Evolutionary conservation across 2,888 invertebrate genomes (phyloP).

Genomic region (Oscheius sp.): DNA sequence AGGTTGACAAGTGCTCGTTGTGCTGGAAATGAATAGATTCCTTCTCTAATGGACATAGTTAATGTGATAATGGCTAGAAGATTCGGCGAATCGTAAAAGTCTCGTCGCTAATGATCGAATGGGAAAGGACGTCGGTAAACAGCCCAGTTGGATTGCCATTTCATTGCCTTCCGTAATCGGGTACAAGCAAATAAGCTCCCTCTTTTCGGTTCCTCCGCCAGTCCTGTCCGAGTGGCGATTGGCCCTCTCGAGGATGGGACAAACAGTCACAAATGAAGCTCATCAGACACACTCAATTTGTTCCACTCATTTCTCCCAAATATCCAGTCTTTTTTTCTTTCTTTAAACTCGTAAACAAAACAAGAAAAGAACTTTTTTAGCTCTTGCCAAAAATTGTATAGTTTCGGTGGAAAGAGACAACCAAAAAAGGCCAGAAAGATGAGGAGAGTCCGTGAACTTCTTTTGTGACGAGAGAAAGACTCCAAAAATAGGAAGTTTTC

Average conservation of each 20-base stretch:
- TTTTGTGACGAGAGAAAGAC: slow-evolving; percentile 3
- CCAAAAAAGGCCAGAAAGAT: too few species aligned
- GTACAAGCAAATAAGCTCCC: neutral
- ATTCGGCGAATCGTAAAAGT: neutral
- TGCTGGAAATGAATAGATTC: too few species aligned
- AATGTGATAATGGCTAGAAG: slow-evolving; percentile 24
- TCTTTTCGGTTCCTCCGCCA: neutral
- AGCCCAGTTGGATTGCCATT: neutral
- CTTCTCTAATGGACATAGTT: slow-evolving; percentile 18
- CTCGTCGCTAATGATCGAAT: slow-evolving; percentile 22
- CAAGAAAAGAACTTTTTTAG: too few species aligned
- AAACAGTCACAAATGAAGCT: neutral
- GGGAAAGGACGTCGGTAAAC: neutral
- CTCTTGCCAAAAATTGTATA: too few species aligned
- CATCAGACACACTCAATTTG: neutral
- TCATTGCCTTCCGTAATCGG: neutral
- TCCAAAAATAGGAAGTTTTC: slow-evolving; percentile 29
- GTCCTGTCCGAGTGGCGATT: neutral
- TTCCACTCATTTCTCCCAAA: neutral
- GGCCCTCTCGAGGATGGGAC: slow-evolving; percentile 15
- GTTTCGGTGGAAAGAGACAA: too few species aligned
- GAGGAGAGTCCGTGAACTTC: neutral
- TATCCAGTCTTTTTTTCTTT: too few species aligned
- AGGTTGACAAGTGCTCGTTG: slow-evolving; percentile 67
- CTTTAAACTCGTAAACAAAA: too few species aligned